phyloP scores from a whole-genome alignment of 1,140 invertebrate species.

The Brachionus sp. region DNA sequence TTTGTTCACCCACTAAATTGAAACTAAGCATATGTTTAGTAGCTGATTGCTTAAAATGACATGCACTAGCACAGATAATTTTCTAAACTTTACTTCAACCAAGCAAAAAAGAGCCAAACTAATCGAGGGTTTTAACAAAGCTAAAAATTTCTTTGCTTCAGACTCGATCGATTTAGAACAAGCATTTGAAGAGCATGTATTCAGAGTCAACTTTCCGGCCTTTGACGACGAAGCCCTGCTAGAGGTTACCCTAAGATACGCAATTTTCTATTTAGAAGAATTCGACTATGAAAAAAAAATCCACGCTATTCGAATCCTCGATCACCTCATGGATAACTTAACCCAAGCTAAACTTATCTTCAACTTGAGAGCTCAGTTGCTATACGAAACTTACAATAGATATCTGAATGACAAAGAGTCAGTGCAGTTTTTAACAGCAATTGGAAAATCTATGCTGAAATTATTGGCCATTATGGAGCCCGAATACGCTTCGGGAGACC shows the following conservation, averaged over 20 bases:
- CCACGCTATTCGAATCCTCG: not conserved
- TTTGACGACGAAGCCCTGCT: conserved; percentile 28
- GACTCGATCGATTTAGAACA: not conserved
- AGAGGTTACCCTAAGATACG: conserved; percentile 5
- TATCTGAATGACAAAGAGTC: conserved; percentile 33
- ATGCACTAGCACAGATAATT: not conserved
- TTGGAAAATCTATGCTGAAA: not conserved
- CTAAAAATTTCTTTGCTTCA: not conserved
- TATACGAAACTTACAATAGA: not conserved
- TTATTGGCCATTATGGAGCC: conserved; percentile 3
- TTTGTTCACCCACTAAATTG: not conserved
- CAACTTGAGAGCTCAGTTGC: conserved; percentile 27
- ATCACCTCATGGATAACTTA: conserved; percentile 7
- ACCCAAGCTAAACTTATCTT: not conserved
- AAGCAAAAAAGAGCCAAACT: not conserved
- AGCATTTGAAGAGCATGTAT: not conserved
- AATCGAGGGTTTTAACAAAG: not conserved
- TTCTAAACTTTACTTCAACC: not conserved
- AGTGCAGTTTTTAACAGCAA: not conserved
- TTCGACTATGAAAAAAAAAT: conserved; percentile 12
- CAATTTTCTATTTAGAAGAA: conserved; percentile 16
- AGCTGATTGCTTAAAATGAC: not conserved
- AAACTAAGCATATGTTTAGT: not conserved
- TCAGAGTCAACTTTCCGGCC: not conserved
- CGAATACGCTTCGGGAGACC: not conserved